A percentile compares a stretch with the other conserved stretches of the same genome.
Conservation (phyloP, 2,888 invertebrate species). For the Dryococelus australis region DNA sequence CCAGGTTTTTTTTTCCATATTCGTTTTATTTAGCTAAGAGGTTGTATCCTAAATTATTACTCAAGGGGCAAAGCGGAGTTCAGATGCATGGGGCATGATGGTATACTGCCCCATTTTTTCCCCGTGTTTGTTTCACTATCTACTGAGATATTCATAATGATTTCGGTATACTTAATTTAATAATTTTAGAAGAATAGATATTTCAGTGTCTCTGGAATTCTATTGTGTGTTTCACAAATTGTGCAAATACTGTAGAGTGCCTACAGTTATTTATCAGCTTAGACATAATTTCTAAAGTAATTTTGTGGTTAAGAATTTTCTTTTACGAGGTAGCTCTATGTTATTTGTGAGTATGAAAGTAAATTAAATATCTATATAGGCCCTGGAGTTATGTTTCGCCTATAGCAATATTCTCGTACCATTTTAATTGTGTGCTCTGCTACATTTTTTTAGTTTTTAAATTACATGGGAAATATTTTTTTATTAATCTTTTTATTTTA, state of each 20-base stretch:
- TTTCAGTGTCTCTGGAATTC: background rate
- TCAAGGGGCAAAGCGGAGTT: no score
- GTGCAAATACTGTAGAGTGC: background rate
- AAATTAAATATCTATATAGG: background rate
- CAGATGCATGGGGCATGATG: no score
- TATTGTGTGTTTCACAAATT: background rate
- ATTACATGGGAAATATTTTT: background rate
- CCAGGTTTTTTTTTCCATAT: background rate
- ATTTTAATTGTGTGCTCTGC: background rate
- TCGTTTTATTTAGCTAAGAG: background rate
- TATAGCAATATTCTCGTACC: background rate
- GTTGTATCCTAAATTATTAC: background rate
- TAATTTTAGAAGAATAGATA: no score
- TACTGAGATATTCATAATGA: no score
- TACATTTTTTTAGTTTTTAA: background rate
- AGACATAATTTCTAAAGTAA: background rate
- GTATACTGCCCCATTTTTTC: no score
- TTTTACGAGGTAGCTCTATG: background rate
- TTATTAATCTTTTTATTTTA: background rate
- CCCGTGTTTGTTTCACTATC: no score
- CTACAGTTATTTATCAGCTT: background rate
- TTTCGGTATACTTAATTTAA: no score
- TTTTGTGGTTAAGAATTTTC: background rate
- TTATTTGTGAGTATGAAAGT: background rate
- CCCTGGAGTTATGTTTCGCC: background rate